Evolutionary conservation across 2,113 vertebrate genomes (phyloP), one percentile per base, ranked within the genome.

Genomic region (Zeus faber): DNA sequence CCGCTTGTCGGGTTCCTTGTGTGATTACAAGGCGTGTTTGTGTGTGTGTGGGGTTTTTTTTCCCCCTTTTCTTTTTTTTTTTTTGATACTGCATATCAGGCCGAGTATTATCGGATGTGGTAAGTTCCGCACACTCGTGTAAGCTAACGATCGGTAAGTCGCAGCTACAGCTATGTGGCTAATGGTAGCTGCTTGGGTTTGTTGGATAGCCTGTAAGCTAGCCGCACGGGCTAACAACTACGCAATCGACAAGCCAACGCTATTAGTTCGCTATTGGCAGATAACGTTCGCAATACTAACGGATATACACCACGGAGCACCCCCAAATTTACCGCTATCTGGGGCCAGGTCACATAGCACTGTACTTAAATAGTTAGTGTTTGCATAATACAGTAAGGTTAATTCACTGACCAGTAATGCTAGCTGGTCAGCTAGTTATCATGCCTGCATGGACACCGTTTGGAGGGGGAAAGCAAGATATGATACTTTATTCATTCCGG

Each of bases 61-160:
- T n/a, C n/a, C n/a, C n/a, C n/a, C n/a, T n/a, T n/a, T n/a, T n/a
- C n/a, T n/a, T n/a, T n/a, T n/a, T n/a, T n/a, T n/a, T n/a, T n/a
- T 79, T 91, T 89, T 84, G 83, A 67, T 76, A 87, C 79, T 84
- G 70, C 82, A 84, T 79, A 86, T 68, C 81, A 90, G 89, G 87
- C 87, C 79, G 82, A 88, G 84, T 85, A 88, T 87, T 88, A 91
- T 91, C 88, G 87, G 89, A 91, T 91, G 89, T 91, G 89, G 89
- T 90, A 87, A 91, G 89, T 91, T 89, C 54, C 77, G 55, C 70
- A 87, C 85, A 88, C 85, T 88, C 82, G 74, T 74, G 49, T 69
- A 71, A 74, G 70, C 66, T 72, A 72, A 55, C 29, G 63, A 48
- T 55, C 79, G 45, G 63, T 44, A 58, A 26, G 17, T 43, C 72